Conservation (phyloP, 2,888 invertebrate genomes). For the Sinelater perroti region DNA sequence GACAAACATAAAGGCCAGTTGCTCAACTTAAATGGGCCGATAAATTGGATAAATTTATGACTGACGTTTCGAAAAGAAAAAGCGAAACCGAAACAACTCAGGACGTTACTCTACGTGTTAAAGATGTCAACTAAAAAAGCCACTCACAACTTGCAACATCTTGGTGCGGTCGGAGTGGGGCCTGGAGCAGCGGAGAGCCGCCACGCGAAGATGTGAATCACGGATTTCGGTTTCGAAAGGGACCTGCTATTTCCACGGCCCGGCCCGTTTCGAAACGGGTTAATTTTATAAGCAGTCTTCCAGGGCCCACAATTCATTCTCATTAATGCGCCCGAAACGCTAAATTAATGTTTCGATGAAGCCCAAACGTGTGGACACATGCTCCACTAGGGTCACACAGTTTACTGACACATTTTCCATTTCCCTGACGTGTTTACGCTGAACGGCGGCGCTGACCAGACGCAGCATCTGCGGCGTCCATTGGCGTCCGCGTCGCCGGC, state of each 20-base stretch:
- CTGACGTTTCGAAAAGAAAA: too few species aligned
- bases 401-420: conserved; percentile 21
- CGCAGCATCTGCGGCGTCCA: conserved; percentile 8
- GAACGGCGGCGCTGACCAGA: conserved; percentile 14
- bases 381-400: conserved; percentile 13
- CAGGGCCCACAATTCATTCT: conserved; percentile 19
- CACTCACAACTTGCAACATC: conserved; percentile 1
- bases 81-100: too few species aligned
- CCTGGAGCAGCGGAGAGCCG: conserved; percentile 2
- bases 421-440: conserved; percentile 20
- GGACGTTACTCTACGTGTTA: too few species aligned
- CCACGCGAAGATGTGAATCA: conserved; percentile 6
- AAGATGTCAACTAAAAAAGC: too few species aligned
- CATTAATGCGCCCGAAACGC: conserved; percentile 22
- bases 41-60: too few species aligned
- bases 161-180: too few species aligned
- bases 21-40: too few species aligned
- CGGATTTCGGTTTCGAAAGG: conserved; percentile 3
- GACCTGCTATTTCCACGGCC: background rate
- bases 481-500: conserved; percentile 7
- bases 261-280: conserved; percentile 6
- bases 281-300: conserved; percentile 6
- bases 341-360: conserved; percentile 30
- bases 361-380: conserved; percentile 17
- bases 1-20: too few species aligned